A percentile compares a stretch with the other conserved stretches of the same genome.
Evolutionary conservation across 2,113 vertebrate genomes (phyloP).

Genomic region (Psittacus erithacus): DNA sequence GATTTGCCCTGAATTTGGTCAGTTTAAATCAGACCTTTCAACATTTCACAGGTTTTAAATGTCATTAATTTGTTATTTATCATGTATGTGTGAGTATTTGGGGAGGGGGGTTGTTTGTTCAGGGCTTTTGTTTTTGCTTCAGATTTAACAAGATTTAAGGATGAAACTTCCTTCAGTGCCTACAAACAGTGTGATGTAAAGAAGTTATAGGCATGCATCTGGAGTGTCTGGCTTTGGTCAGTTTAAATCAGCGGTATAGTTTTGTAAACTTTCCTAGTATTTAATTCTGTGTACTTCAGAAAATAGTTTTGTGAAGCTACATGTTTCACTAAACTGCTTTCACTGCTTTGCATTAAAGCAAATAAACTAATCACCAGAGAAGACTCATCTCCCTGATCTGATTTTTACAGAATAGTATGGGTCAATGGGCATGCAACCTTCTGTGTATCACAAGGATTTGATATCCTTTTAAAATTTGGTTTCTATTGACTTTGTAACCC

Average conservation of each 20-base stretch:
- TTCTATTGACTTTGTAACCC: constrained; percentile 57
- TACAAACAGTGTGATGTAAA: neutral
- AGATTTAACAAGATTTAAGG: constrained; percentile 5
- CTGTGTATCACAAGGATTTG: constrained; percentile 22
- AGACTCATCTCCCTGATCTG: constrained; percentile 35
- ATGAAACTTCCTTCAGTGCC: neutral
- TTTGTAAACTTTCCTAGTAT: neutral
- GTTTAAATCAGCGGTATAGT: neutral
- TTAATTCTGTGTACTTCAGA: neutral
- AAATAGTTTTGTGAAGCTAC: neutral
- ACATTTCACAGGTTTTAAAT: neutral
- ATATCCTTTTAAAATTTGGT: constrained; percentile 52
- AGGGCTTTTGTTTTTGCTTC: neutral
- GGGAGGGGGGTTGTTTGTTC: neutral
- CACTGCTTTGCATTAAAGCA: constrained; percentile 41
- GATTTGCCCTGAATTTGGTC: neutral
- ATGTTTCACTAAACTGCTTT: neutral
- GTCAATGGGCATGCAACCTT: constrained; percentile 32
- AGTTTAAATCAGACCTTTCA: neutral
- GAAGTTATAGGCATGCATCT: neutral
- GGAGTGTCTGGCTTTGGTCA: neutral
- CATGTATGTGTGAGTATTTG: neutral
- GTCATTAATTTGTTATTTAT: neutral
- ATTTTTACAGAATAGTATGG: constrained; percentile 20
- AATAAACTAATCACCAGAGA: constrained; percentile 38